phyloP scores from a whole-genome alignment of 1,140 invertebrate genomes.

The Listronotus oregonensis region DNA sequence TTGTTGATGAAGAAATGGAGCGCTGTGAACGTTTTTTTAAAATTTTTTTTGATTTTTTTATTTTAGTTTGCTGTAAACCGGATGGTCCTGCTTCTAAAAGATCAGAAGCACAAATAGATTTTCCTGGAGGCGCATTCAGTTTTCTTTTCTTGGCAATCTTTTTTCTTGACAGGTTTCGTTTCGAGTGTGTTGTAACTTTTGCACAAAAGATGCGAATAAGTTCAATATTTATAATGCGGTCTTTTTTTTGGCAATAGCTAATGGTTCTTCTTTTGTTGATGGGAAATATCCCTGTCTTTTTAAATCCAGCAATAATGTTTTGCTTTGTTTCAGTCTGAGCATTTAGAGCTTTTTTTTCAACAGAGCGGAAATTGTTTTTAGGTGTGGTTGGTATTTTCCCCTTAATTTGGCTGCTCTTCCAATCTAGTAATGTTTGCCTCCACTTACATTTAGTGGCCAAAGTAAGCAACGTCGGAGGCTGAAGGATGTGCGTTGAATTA shows the following conservation, averaged over 20 bases:
- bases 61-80: slow-evolving; percentile 1
- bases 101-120: not conserved
- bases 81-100: not conserved
- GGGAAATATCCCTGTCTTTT: too few species aligned
- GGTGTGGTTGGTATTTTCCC: not conserved
- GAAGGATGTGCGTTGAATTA: slow-evolving; percentile 52
- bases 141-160: not conserved
- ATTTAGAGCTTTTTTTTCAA: not conserved
- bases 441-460: slow-evolving; percentile 52
- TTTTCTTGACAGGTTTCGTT: too few species aligned
- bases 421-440: slow-evolving; percentile 49
- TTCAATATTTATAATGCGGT: too few species aligned
- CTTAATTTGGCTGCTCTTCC: slow-evolving; percentile 40
- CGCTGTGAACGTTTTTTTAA: slow-evolving; percentile 1
- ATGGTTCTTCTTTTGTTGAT: too few species aligned
- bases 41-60: not conserved
- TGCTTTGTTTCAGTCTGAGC: not conserved
- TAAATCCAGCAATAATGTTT: too few species aligned
- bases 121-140: not conserved
- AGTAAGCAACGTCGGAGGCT: slow-evolving; percentile 55
- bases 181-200: too few species aligned
- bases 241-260: too few species aligned
- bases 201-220: too few species aligned
- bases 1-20: slow-evolving; percentile 1
- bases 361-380: not conserved